Evolutionary conservation across 2,888 invertebrate species (phyloP).

Genomic region (Cheilosia urbana): DNA sequence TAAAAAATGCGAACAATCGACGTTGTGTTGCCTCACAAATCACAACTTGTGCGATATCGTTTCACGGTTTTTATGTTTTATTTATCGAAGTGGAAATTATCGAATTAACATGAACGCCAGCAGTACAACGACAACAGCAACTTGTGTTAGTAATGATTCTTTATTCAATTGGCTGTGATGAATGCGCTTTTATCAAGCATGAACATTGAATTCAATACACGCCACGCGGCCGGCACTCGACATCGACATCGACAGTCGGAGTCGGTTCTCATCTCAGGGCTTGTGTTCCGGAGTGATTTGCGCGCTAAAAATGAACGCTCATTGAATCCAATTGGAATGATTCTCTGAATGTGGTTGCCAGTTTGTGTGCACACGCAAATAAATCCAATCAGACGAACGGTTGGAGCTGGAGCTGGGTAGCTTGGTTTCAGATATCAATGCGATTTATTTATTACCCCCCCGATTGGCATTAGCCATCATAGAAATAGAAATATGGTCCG

Average conservation of each 20-base stretch:
- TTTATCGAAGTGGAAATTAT: conserved; percentile 73
- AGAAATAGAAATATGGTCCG: background rate
- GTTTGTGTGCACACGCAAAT: conserved; percentile 28
- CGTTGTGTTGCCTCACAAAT: conserved; percentile 11
- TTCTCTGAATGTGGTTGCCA: conserved; percentile 57
- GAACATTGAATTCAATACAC: conserved; percentile 71
- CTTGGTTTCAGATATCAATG: conserved; percentile 33
- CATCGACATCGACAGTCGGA: background rate
- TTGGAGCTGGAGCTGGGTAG: conserved; percentile 8
- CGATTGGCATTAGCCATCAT: conserved; percentile 16
- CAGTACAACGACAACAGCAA: conserved; percentile 20
- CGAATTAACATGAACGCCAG: conserved; percentile 71
- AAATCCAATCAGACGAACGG: conserved; percentile 27
- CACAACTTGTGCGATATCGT: conserved; percentile 58
- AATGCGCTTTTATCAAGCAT: conserved; percentile 74
- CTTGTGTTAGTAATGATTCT: conserved; percentile 68
- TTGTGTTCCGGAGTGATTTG: conserved; percentile 7
- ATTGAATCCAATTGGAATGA: conserved; percentile 65
- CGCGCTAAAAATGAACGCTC: conserved; percentile 62
- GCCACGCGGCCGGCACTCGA: conserved; percentile 22
- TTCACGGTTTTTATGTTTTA: conserved; percentile 67
- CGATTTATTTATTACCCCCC: conserved; percentile 42
- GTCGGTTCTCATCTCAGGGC: background rate
- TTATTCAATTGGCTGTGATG: conserved; percentile 74
- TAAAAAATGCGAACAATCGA: background rate